Percentiles rank a stretch among this genome's conserved stretches.
Conservation (phyloP, 2,888 invertebrate genomes). For the Eristalis arbustorum region DNA sequence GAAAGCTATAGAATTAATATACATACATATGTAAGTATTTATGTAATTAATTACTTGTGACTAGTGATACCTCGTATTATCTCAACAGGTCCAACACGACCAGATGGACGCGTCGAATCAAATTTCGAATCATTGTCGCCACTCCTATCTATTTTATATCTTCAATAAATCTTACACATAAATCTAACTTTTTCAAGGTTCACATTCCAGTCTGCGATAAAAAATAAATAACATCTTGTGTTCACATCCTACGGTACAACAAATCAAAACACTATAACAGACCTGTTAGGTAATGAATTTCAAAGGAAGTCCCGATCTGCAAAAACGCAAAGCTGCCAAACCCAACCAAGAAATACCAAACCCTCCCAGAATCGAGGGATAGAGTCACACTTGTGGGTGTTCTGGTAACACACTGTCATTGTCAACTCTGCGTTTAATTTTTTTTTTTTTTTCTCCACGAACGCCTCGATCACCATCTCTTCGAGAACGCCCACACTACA, state of each 20-base stretch:
- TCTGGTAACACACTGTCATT: slow-evolving; percentile 61
- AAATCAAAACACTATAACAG: slow-evolving; percentile 1
- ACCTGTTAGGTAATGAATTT: slow-evolving; percentile 6
- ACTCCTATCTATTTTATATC: background rate
- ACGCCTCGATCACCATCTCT: slow-evolving; percentile 26
- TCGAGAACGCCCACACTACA: slow-evolving; percentile 38
- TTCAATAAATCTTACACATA: background rate
- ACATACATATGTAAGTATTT: no score
- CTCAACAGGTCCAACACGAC: no score
- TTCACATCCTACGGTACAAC: background rate
- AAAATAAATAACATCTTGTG: background rate
- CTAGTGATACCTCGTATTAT: no score
- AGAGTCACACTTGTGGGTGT: slow-evolving; percentile 61
- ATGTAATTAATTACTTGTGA: no score
- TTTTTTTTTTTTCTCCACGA: slow-evolving; percentile 5
- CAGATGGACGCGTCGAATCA: background rate
- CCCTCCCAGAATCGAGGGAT: slow-evolving; percentile 24
- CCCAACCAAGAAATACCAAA: slow-evolving; percentile 40
- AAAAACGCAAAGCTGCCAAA: slow-evolving; percentile 22
- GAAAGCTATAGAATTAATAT: no score
- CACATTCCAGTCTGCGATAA: background rate
- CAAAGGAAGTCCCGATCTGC: slow-evolving; percentile 4
- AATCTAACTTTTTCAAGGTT: background rate
- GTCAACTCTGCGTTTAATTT: slow-evolving; percentile 37
- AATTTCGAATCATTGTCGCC: background rate